Conservation (phyloP, 2,113 vertebrate species). For the Nothobranchius kuhntae region DNA sequence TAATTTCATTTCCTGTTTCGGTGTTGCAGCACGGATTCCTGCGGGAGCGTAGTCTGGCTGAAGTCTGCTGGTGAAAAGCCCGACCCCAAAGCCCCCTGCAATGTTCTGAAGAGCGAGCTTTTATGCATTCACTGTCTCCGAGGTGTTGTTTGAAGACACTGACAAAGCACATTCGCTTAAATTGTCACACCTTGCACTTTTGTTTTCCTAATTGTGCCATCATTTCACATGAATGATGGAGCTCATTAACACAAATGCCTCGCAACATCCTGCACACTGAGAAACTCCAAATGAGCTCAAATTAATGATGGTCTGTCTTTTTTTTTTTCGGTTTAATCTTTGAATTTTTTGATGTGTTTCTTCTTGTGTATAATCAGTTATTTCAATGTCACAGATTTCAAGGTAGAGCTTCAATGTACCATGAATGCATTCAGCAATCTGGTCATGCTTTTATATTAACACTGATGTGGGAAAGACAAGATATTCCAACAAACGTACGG, state of each 20-base stretch:
- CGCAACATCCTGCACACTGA: conserved; percentile 76
- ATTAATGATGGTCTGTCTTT: conserved; percentile 77
- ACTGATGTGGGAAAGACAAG: neutral
- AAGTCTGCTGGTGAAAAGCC: conserved; percentile 35
- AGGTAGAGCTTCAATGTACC: neutral
- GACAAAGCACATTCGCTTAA: conserved; percentile 84
- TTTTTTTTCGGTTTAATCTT: neutral
- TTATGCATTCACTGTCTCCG: conserved; percentile 73
- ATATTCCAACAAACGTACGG: neutral
- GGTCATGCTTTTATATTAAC: neutral
- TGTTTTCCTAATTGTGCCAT: conserved; percentile 84
- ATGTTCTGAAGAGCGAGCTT: conserved; percentile 58
- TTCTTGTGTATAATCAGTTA: conserved; percentile 20
- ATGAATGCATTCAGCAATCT: no score
- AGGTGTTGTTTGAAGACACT: conserved; percentile 82
- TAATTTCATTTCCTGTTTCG: conserved; percentile 62
- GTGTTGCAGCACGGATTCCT: conserved; percentile 37
- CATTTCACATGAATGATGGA: conserved; percentile 82
- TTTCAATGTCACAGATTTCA: conserved; percentile 10
- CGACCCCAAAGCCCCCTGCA: conserved; percentile 56
- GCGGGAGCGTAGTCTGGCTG: conserved; percentile 40
- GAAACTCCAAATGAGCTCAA: conserved; percentile 80
- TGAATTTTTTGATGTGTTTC: conserved; percentile 26
- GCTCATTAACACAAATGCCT: conserved; percentile 83
- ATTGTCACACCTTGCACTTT: conserved; percentile 87